phyloP scores from a whole-genome alignment of 2,113 vertebrate genomes.

The Pedetes capensis region DNA sequence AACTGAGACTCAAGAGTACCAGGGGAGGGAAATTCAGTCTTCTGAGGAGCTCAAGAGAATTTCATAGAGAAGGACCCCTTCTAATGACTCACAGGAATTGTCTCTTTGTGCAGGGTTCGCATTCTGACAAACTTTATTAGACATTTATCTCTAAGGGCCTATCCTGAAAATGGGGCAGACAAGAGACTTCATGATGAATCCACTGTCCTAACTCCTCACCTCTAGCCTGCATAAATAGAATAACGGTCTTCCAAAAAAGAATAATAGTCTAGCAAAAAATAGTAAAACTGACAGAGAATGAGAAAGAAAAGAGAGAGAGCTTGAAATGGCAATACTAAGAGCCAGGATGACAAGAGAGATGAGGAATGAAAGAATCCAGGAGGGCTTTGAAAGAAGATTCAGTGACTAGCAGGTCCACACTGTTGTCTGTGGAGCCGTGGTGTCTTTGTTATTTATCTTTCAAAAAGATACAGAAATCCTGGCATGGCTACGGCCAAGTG shows the following conservation, averaged over 20 bases:
- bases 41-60: not conserved
- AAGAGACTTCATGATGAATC: not conserved
- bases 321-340: not conserved
- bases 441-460: not conserved
- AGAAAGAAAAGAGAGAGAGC: not conserved
- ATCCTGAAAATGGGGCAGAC: not conserved
- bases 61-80: not conserved
- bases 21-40: not conserved
- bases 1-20: not conserved
- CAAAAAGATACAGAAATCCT: not conserved
- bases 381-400: not conserved
- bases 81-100: too few relatives aligned
- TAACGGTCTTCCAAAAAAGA: not conserved
- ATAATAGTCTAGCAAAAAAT: not conserved
- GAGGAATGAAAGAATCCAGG: not conserved
- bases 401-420: fast-evolving
- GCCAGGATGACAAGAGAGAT: too few relatives aligned
- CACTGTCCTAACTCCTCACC: not conserved
- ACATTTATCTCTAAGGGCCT: not conserved
- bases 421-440: not conserved
- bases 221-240: not conserved
- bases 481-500: not conserved
- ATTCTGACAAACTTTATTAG: not conserved
- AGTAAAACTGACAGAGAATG: not conserved
- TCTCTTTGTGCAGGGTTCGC: not conserved